Percentiles rank a stretch among this genome's conserved stretches.
Evolutionary conservation across 92 coral and sea anemone genomes (phyloP).

Genomic region (Epizoanthus illoricatus): DNA sequence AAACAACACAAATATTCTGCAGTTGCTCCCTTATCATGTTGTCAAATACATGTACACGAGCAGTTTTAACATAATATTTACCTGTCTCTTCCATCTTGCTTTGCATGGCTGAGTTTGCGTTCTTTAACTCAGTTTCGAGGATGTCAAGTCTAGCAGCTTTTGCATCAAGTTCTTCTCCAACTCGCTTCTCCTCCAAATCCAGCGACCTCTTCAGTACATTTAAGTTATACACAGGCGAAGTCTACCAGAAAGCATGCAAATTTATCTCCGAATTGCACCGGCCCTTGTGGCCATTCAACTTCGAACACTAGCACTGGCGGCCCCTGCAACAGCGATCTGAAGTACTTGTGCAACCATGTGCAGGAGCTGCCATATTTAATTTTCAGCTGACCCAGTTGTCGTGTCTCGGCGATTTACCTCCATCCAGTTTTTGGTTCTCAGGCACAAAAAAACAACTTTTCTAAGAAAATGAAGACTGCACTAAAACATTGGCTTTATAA

Average conservation of each 20-base stretch:
- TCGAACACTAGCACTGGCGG: slow-evolving; percentile 52
- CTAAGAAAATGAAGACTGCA: too few species aligned
- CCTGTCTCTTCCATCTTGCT: too few species aligned
- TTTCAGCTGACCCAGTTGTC: not conserved
- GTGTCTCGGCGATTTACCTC: slow-evolving; percentile 31
- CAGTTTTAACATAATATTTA: too few species aligned
- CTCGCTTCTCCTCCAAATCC: slow-evolving; percentile 42
- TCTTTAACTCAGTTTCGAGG: too few species aligned
- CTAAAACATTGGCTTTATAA: not conserved
- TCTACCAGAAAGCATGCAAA: slow-evolving; percentile 54
- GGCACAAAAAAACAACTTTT: not conserved
- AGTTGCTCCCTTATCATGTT: too few species aligned
- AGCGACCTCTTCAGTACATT: slow-evolving; percentile 46
- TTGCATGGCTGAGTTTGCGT: too few species aligned
- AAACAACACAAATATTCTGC: too few species aligned
- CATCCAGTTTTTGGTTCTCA: not conserved
- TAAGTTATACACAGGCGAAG: slow-evolving; percentile 43
- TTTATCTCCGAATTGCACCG: slow-evolving; percentile 58
- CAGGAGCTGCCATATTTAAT: slow-evolving; percentile 41
- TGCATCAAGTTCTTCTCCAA: slow-evolving; percentile 43
- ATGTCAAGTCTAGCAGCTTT: slow-evolving; percentile 36
- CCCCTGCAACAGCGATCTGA: slow-evolving; percentile 28
- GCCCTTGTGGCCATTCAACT: slow-evolving; percentile 56
- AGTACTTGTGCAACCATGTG: not conserved
- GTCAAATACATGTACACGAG: too few species aligned